Conservation (phyloP, 2,797 vertebrate genomes). For the Centroberyx gerrardi region DNA sequence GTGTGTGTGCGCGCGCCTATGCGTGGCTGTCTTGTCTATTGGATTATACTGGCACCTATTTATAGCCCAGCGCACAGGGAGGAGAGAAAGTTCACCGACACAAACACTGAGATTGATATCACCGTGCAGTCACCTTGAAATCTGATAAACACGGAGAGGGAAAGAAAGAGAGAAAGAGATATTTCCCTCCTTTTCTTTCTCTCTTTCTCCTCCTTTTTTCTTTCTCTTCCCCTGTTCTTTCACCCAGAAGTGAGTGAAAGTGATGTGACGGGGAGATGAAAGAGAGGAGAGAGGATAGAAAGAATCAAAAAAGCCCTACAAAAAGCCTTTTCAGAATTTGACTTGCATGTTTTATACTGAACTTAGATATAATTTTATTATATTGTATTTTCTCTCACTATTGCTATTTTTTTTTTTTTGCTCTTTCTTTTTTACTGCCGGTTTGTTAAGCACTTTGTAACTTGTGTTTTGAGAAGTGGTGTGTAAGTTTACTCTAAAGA, state of each 20-base stretch:
- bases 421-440: no score
- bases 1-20: not conserved
- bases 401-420: no score
- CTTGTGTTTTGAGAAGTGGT: no score
- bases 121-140: constrained; percentile 47
- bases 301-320: not conserved
- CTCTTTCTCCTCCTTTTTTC: not conserved
- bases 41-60: constrained; percentile 57
- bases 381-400: no score
- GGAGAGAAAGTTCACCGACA: constrained; percentile 34
- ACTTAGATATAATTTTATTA: not conserved
- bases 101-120: constrained; percentile 44
- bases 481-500: no score
- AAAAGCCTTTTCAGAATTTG: not conserved
- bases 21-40: constrained; percentile 47
- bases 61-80: constrained; percentile 34
- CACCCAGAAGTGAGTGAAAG: not conserved
- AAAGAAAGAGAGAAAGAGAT: constrained; percentile 30
- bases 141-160: constrained; percentile 44
- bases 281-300: not conserved
- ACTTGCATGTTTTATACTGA: not conserved
- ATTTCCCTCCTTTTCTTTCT: constrained; percentile 5
- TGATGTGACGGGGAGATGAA: not conserved
- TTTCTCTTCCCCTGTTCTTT: constrained; percentile 26
- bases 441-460: no score